Base-by-base conservation (phyloP, 2,888 invertebrate genomes). In the Lumbricus terrestris region DNA sequence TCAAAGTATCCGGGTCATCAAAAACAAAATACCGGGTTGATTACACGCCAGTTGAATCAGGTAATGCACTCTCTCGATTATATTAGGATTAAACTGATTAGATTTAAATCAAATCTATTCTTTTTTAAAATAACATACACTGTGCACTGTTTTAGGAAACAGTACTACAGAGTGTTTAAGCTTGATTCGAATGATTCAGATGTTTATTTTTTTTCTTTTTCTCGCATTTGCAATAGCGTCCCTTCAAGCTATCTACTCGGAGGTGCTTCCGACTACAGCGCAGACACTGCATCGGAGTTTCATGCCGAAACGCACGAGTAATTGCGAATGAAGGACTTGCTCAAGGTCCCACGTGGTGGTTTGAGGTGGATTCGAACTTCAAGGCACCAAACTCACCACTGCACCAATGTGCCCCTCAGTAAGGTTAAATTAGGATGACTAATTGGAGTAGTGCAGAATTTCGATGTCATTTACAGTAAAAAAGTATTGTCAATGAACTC, bases 11-110 rank as follows among this genome's bases (percentile, higher is more conserved):
- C 0, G 92, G 92, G 4, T 89, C 90, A 34, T 82, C 88, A 69
- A 89, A 89, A 38, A 88, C 40, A 11, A 92, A 91, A 20, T 92
- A 85, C 89, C 69, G 37, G n/a, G 92, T 92, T 38, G 92, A 91
- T 33, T 92, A 92, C 89, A 83, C 82, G 6, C 92, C 92, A 13
- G 29, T 88, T 15, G 91, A 92, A 90, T 91, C 92, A 16, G 92
- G 92, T 92, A 90, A n/a, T n/a, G 2, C 69, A 69, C 29, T 69
- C n/a, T n/a, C n/a, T n/a, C 29, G 69, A 47, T 69, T 69, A 13
- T n/a, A n/a, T 69, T 69, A n/a, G 29, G 69, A n/a, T 29, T 69
- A n/a, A 69, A 69, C n/a, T n/a, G n/a, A 69, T 69, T 69, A n/a
- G 69, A 29, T 29, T 69, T 69, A n/a, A n/a, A 69, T 8, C 29